Evolutionary conservation across 2,113 vertebrate genomes (phyloP).

Genomic region (Pygathrix nemaeus): DNA sequence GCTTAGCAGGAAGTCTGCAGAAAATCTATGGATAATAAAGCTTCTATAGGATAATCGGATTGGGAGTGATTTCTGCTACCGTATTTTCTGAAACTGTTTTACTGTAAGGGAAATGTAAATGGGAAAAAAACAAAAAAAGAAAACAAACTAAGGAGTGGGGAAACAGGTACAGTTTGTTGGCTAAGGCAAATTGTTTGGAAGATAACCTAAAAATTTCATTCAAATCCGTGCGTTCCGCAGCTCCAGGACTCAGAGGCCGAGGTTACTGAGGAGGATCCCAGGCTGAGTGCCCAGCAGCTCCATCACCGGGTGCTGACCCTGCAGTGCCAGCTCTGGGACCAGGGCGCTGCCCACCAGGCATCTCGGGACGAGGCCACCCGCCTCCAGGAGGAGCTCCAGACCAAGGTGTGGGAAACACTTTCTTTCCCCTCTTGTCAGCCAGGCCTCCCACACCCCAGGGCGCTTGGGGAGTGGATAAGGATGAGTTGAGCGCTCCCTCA

Average conservation of each 20-base stretch:
- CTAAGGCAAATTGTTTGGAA: neutral
- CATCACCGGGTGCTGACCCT: slow-evolving; percentile 79
- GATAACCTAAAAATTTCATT: fast-evolving
- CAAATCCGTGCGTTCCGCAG: neutral
- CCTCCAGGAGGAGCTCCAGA: slow-evolving; percentile 82
- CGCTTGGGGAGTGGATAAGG: neutral
- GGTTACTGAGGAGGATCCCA: slow-evolving; percentile 6
- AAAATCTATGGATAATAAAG: fast-evolving
- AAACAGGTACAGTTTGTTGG: neutral
- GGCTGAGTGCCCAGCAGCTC: slow-evolving; percentile 70
- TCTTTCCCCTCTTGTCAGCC: fast-evolving
- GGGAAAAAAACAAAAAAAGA: neutral
- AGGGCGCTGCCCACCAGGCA: slow-evolving; percentile 24
- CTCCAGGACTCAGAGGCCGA: neutral
- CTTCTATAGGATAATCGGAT: fast-evolving
- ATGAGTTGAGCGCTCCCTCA: too few relatives aligned
- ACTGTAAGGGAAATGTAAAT: neutral
- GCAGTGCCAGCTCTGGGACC: slow-evolving; percentile 84
- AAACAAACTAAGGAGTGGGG: neutral
- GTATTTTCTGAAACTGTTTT: neutral
- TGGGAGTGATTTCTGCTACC: neutral
- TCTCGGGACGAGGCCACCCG: slow-evolving; percentile 54
- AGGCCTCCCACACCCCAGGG: fast-evolving
- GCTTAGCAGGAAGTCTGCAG: fast-evolving
- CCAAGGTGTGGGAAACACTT: slow-evolving; percentile 79